Evolutionary conservation across 2,113 vertebrate genomes (phyloP), one percentile per base, ranked within the genome.

Genomic region (Merops nubicus): DNA sequence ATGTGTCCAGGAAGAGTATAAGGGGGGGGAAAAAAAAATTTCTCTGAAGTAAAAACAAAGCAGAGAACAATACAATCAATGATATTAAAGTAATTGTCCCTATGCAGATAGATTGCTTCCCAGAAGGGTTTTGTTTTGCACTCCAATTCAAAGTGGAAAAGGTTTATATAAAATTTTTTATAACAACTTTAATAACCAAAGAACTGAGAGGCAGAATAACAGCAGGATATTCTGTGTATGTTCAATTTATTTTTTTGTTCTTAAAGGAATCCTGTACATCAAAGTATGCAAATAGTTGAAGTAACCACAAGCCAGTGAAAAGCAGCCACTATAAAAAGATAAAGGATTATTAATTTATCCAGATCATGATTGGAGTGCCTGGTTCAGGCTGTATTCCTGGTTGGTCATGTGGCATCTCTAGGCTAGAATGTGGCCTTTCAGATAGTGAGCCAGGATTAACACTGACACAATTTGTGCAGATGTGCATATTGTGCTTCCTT

Each of bases 11-110:
- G n/a, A 72, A 43, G 8, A 89, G 6, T 17, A 42, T 4, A 3
- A 21, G 11, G 17, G n/a, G n/a, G n/a, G n/a, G n/a, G n/a, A 6
- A 1, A 1, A 12, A 5, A 53, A 63, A 50, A 8, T 8, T 62
- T 65, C 3, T 83, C 28, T 51, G 33, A 73, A 64, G 14, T 70
- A 38, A 92, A 88, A 91, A 33, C 10, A 48, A 78, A 79, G 15
- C 3, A 43, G 12, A 70, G 60, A 65, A 11, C 12, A 63, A 83
- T 85, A 7, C 2, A 8, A 28, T 54, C 12, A 40, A 2, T 62
- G 2, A 21, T 81, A 31, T 73, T 78, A 36, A 16, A 34, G 3
- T 54, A 47, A 59, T 59, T 38, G 11, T 59, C 64, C 22, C 9
- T 91, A 33, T 54, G 43, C 53, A 72, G 8, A 36, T 6, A 25